Evolutionary conservation across 2,113 vertebrate species (phyloP).

Genomic region (Myiopsitta monachus): DNA sequence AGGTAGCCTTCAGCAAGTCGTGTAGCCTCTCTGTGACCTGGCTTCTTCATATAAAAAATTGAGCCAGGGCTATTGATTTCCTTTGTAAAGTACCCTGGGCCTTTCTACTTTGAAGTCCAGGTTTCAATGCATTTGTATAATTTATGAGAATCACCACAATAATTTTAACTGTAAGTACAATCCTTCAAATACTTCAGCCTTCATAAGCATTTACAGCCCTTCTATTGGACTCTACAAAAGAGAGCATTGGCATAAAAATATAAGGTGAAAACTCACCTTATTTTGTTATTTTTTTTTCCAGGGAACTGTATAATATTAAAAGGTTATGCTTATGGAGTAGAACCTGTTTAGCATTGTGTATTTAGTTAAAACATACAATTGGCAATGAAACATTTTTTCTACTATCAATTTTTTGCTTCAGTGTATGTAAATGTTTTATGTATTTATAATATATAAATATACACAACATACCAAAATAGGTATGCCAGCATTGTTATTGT

Average conservation of each 20-base stretch:
- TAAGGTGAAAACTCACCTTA: not conserved
- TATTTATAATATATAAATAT: not conserved
- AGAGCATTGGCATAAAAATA: not conserved
- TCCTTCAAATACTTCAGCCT: not conserved
- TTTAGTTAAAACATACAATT: not conserved
- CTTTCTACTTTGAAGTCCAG: not conserved
- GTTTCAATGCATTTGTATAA: not conserved
- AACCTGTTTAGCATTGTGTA: accelerated
- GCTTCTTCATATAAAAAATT: not conserved
- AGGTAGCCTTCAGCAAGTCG: not conserved
- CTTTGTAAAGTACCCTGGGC: not conserved
- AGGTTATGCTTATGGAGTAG: not conserved
- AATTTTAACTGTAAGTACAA: not conserved
- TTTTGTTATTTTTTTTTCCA: not conserved
- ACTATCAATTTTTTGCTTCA: not conserved
- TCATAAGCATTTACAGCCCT: not conserved
- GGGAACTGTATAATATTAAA: not conserved
- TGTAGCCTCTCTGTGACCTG: not conserved
- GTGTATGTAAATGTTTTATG: not conserved
- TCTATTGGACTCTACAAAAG: not conserved
- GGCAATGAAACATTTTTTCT: not conserved
- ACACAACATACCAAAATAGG: not conserved
- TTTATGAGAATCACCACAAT: not conserved
- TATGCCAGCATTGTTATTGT: not conserved
- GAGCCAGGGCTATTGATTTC: not conserved